phyloP scores from a whole-genome alignment of 2,113 vertebrate species.

The Narcine bancroftii region DNA sequence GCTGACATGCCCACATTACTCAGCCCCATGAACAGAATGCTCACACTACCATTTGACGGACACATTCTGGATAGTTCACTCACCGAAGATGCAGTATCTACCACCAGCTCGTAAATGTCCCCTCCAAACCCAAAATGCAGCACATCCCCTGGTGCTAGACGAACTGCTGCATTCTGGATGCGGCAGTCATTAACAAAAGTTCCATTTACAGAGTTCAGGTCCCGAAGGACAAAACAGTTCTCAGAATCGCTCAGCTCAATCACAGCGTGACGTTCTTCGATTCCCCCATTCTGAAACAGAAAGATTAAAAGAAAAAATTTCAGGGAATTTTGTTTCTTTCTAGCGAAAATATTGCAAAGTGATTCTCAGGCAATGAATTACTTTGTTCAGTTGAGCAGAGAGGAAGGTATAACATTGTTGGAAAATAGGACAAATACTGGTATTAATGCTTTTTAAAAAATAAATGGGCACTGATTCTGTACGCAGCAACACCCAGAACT shows the following conservation, averaged over 20 bases:
- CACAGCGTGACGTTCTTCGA: conserved; percentile 61
- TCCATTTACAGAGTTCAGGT: conserved; percentile 59
- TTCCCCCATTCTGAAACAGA: conserved; percentile 51
- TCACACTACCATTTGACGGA: neutral
- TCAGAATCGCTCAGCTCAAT: conserved; percentile 51
- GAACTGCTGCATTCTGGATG: conserved; percentile 64
- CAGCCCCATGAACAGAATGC: neutral
- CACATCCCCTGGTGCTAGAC: conserved; percentile 54
- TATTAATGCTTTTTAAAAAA: no score
- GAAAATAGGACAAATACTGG: no score
- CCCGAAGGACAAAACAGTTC: conserved; percentile 56
- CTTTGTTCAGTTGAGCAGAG: no score
- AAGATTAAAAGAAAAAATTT: neutral
- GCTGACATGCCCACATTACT: neutral
- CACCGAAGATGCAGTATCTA: conserved; percentile 50
- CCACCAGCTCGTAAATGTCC: conserved; percentile 52
- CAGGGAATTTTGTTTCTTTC: neutral
- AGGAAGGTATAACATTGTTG: neutral
- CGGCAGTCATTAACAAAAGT: conserved; percentile 68
- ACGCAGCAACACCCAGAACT: neutral
- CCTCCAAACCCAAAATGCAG: conserved; percentile 57
- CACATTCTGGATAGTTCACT: neutral
- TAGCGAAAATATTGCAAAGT: neutral
- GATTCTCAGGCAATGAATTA: neutral
- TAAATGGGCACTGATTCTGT: neutral